Percentiles rank a stretch among this genome's conserved stretches.
Evolutionary conservation across 1,140 invertebrate genomes (phyloP).

Genomic region (Cotesia typhae): DNA sequence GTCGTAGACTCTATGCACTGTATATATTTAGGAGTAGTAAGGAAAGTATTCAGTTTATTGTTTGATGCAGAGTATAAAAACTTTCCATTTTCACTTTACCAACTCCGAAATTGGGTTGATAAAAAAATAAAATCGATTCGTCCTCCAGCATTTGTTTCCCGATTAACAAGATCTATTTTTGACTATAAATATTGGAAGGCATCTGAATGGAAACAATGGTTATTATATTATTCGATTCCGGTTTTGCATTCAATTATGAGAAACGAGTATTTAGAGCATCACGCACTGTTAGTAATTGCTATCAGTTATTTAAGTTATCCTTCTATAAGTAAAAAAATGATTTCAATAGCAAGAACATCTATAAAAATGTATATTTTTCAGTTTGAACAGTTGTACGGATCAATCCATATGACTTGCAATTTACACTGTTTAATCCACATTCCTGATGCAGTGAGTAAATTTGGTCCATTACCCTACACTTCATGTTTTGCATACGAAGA

Average conservation of each 20-base stretch:
- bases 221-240: too few species aligned
- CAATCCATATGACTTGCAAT: background rate
- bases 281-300: background rate
- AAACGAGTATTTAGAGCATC: conserved; percentile 3
- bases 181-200: background rate
- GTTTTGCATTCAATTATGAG: too few species aligned
- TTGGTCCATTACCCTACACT: background rate
- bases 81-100: background rate
- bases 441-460: background rate
- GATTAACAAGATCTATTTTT: background rate
- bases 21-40: conserved; percentile 7
- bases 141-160: background rate
- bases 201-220: too few species aligned
- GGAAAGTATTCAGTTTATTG: conserved; percentile 15
- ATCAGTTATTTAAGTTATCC: background rate
- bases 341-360: background rate
- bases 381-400: background rate
- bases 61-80: conserved; percentile 9
- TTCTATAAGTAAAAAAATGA: background rate
- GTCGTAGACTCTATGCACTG: conserved; percentile 21
- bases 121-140: background rate
- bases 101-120: background rate
- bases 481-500: conserved; percentile 39
- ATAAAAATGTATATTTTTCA: conserved; percentile 4
- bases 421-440: conserved; percentile 4